Conservation (phyloP, 2,113 vertebrate species). For the Anolis sagrei region DNA sequence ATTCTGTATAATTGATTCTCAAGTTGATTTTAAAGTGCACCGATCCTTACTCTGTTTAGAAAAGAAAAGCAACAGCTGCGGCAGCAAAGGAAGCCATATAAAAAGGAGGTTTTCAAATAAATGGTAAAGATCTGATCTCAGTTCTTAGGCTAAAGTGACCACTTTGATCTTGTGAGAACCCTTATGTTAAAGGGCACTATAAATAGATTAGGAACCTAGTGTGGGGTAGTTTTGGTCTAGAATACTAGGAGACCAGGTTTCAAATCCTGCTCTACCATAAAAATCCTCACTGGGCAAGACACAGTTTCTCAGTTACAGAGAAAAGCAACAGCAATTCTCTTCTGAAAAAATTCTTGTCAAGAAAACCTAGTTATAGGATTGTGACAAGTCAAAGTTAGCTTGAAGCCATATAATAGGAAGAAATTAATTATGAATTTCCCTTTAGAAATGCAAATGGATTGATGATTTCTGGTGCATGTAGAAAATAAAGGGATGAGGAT, state of each 20-base stretch:
- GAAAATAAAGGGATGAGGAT: conserved; percentile 40
- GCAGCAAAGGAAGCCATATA: conserved; percentile 17
- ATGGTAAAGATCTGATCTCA: conserved; percentile 39
- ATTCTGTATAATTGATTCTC: conserved; percentile 66
- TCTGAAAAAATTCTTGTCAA: no score
- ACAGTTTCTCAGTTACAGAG: no score
- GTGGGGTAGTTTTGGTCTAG: no score
- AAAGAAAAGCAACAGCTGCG: not conserved
- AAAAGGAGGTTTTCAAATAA: conserved; percentile 42
- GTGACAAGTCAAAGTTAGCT: no score
- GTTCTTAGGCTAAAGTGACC: conserved; percentile 44
- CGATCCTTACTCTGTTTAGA: conserved; percentile 43
- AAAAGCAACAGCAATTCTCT: no score
- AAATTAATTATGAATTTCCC: conserved; percentile 71
- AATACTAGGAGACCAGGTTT: no score
- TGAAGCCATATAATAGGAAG: not conserved
- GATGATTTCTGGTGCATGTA: conserved; percentile 51
- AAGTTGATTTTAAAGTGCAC: conserved; percentile 62
- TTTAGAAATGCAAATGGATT: conserved; percentile 61
- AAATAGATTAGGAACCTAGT: conserved; percentile 47
- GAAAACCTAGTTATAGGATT: no score
- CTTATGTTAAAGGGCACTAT: conserved; percentile 57
- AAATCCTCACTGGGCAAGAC: no score
- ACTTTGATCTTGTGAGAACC: conserved; percentile 45
- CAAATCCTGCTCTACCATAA: no score